phyloP scores from a whole-genome alignment of 2,888 invertebrate species.

The Andricus curvator region DNA sequence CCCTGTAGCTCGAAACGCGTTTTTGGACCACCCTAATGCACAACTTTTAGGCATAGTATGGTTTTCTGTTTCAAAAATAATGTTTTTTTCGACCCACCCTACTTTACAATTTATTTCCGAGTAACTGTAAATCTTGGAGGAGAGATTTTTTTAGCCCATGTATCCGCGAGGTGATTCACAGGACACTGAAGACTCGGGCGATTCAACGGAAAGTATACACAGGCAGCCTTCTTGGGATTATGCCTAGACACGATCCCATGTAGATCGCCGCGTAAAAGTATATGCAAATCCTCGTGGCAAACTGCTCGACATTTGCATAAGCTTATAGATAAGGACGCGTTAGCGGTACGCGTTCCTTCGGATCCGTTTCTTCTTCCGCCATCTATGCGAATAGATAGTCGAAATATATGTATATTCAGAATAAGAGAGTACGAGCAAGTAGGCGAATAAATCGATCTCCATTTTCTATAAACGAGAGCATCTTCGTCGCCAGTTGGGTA shows the following conservation, averaged over 20 bases:
- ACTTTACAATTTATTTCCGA: not conserved
- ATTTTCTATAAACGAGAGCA: slow-evolving; percentile 34
- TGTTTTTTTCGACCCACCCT: too few species aligned
- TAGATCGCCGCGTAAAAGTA: slow-evolving; percentile 68
- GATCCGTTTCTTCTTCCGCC: slow-evolving; percentile 60
- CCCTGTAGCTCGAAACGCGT: too few species aligned
- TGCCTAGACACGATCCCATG: slow-evolving; percentile 71
- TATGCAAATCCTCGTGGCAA: slow-evolving; percentile 74
- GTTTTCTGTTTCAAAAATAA: too few species aligned
- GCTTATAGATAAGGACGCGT: slow-evolving; percentile 73
- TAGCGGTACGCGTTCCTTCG: slow-evolving; percentile 68
- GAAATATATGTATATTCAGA: slow-evolving; percentile 26
- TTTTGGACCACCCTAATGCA: too few species aligned
- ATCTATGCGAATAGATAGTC: slow-evolving; percentile 35
- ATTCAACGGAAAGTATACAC: slow-evolving; percentile 58
- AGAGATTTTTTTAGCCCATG: not conserved
- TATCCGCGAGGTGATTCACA: not conserved
- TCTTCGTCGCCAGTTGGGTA: slow-evolving; percentile 2
- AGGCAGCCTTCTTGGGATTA: slow-evolving; percentile 66
- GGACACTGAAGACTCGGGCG: slow-evolving; percentile 55
- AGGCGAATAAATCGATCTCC: slow-evolving; percentile 14
- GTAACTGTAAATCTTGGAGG: not conserved
- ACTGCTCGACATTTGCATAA: slow-evolving; percentile 73
- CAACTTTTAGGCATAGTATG: too few species aligned
- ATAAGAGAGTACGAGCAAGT: slow-evolving; percentile 8